Percentiles rank a stretch among this genome's conserved stretches.
phyloP scores from a whole-genome alignment of 2,888 invertebrate genomes.

The Agrochola litura region DNA sequence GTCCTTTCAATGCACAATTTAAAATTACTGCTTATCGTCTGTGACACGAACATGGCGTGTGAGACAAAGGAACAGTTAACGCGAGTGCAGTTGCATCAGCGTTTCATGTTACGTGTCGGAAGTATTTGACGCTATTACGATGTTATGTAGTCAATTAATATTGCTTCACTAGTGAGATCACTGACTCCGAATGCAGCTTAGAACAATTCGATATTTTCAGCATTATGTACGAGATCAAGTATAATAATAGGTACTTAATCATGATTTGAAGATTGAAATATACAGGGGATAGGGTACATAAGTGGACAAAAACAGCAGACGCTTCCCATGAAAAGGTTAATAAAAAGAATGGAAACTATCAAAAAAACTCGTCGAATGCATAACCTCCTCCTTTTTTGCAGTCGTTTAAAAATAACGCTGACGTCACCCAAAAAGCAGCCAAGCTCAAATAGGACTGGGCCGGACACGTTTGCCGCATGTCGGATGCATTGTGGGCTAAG shows the following conservation, averaged over 20 bases:
- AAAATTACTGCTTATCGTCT: constrained; percentile 39
- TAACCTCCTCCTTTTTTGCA: too few species aligned
- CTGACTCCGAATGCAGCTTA: neutral
- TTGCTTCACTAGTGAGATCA: neutral
- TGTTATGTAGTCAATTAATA: constrained; percentile 25
- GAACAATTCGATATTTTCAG: neutral
- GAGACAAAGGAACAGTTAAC: constrained; percentile 44
- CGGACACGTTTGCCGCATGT: too few species aligned
- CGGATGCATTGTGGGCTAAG: too few species aligned
- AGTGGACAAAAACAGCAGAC: neutral
- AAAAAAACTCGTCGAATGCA: too few species aligned
- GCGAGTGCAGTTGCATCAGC: constrained; percentile 54
- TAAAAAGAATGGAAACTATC: neutral
- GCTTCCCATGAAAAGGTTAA: neutral
- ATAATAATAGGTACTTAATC: neutral
- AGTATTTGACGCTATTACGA: constrained; percentile 29
- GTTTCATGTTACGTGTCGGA: constrained; percentile 36
- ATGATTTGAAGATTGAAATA: neutral
- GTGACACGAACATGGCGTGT: constrained; percentile 28
- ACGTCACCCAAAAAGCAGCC: too few species aligned
- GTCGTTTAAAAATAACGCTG: too few species aligned
- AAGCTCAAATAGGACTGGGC: too few species aligned
- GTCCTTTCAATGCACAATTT: neutral
- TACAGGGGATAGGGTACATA: neutral
- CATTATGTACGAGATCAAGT: neutral